These are phyloP conservation scores for Cheirogaleus major DNA, from an alignment of 2,797 vertebrate species.

Conservation along the genomic window DNA sequence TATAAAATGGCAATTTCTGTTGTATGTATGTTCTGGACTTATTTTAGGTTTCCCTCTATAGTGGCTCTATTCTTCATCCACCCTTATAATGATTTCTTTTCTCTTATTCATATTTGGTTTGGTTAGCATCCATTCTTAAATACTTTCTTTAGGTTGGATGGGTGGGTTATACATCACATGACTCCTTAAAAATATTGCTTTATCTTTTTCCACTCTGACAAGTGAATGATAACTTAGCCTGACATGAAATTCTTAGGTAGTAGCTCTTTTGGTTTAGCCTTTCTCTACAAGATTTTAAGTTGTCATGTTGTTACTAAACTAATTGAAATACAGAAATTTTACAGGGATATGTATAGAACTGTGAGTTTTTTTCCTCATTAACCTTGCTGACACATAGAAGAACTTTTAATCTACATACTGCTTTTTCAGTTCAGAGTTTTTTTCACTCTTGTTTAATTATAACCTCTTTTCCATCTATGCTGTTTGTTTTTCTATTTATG, in stretches of 20 bases:
- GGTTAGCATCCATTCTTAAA: not conserved
- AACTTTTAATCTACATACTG: accelerated
- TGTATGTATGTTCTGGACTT: not conserved
- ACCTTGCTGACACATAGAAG: not conserved
- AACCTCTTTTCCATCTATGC: not conserved
- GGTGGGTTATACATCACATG: not conserved
- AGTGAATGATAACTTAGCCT: not conserved
- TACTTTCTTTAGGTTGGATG: not conserved
- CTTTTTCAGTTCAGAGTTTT: not conserved
- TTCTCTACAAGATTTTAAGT: not conserved
- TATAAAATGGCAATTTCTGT: not conserved
- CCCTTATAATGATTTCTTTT: not conserved
- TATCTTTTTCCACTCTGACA: not conserved
- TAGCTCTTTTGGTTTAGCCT: not conserved
- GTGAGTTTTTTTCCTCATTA: not conserved
- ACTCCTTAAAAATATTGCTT: not conserved
- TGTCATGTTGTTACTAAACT: not conserved
- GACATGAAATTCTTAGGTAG: not conserved
- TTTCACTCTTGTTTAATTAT: not conserved
- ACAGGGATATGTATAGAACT: not conserved
- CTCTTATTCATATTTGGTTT: not conserved
- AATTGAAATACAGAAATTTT: not conserved
- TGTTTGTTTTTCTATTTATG: not conserved
- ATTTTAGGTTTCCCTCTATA: not conserved
- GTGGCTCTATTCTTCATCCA: not conserved